Evolutionary conservation across 2,113 vertebrate species (phyloP).

Genomic region (Anser brachyrhynchus): DNA sequence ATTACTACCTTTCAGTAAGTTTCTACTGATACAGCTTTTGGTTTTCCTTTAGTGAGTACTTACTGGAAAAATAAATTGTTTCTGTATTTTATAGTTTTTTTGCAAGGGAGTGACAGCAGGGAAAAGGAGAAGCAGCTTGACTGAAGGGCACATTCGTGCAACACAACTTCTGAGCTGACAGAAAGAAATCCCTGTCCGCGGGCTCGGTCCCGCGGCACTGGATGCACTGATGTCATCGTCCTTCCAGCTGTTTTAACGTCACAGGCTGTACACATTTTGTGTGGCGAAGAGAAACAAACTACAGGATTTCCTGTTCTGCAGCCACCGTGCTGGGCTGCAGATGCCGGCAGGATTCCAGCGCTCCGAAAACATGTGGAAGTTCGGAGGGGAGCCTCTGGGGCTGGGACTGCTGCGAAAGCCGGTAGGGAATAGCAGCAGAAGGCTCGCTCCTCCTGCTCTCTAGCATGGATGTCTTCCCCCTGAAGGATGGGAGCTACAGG

Average conservation of each 20-base stretch:
- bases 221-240: not conserved
- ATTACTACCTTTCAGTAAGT: slow-evolving; percentile 31
- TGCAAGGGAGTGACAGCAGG: not conserved
- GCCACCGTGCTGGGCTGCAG: slow-evolving; percentile 11
- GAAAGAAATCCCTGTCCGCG: rapidly evolving
- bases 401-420: not conserved
- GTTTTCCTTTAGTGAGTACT: not conserved
- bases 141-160: not conserved
- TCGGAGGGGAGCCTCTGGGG: not conserved
- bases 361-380: slow-evolving; percentile 15
- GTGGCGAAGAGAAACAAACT: not conserved
- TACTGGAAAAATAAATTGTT: not conserved
- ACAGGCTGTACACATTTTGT: not conserved
- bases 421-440: not conserved
- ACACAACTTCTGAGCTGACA: not conserved
- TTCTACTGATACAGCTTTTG: not conserved
- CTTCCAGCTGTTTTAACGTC: not conserved
- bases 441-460: not conserved
- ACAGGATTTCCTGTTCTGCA: slow-evolving; percentile 67
- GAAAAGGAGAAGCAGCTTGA: not conserved
- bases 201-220: not conserved
- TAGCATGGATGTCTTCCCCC: not conserved
- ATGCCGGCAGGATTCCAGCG: not conserved
- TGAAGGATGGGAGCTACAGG: slow-evolving; percentile 13
- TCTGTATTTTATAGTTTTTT: not conserved